phyloP scores from a whole-genome alignment of 2,113 vertebrate genomes.

The Limanda limanda region DNA sequence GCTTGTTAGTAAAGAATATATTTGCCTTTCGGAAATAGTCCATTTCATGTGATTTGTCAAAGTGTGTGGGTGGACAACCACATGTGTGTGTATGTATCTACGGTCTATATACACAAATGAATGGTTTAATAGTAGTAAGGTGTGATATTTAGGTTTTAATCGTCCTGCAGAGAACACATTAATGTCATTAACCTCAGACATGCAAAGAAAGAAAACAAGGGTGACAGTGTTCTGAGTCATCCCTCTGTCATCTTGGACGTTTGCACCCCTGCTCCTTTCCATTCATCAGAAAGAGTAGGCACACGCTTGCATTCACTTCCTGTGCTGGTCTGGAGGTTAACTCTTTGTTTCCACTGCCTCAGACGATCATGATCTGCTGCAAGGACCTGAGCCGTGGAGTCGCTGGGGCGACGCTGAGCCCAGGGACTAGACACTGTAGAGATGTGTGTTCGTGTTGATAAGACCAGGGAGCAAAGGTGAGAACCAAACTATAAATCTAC shows the following conservation, averaged over 20 bases:
- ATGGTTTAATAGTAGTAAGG: not conserved
- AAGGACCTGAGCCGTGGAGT: slow-evolving; percentile 24
- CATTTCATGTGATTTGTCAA: slow-evolving; percentile 8
- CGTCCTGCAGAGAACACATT: not conserved
- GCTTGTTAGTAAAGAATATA: not conserved
- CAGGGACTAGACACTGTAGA: slow-evolving; percentile 39
- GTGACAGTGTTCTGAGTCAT: slow-evolving; percentile 53
- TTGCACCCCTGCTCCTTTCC: slow-evolving; percentile 33
- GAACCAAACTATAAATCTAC: not conserved
- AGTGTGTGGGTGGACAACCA: not conserved
- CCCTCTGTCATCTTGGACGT: slow-evolving; percentile 24
- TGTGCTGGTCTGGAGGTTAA: slow-evolving; percentile 53
- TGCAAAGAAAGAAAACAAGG: not conserved
- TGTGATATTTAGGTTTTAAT: not conserved
- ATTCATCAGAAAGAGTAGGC: slow-evolving; percentile 57
- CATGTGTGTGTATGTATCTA: not conserved
- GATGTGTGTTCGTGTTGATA: slow-evolving; percentile 63
- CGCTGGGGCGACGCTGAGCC: slow-evolving; percentile 22
- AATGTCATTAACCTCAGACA: not conserved
- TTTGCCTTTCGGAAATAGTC: slow-evolving; percentile 8
- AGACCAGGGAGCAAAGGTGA: slow-evolving; percentile 65
- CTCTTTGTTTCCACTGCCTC: slow-evolving; percentile 52
- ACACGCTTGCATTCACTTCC: slow-evolving; percentile 59
- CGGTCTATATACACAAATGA: not conserved
- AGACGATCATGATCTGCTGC: slow-evolving; percentile 61